Conservation (phyloP, 2,888 invertebrate species). For the Pyrrhia umbra region DNA sequence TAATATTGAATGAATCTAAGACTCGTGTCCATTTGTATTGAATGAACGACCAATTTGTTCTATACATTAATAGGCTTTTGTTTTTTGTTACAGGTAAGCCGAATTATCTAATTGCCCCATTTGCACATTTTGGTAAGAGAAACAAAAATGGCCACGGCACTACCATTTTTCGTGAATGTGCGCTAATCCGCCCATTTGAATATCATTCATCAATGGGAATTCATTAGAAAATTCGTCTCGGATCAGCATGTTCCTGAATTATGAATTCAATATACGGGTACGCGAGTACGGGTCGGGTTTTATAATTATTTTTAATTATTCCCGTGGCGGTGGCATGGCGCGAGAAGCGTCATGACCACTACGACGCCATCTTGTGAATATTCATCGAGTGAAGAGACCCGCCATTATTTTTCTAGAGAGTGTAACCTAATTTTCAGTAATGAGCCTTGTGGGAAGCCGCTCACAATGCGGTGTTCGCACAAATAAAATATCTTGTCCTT, state of each 20-base stretch:
- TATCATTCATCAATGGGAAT: conserved; percentile 49
- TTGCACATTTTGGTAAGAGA: conserved; percentile 35
- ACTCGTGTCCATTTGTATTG: conserved; percentile 30
- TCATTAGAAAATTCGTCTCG: conserved; percentile 47
- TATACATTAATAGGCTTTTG: conserved; percentile 38
- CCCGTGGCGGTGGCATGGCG: conserved; percentile 61
- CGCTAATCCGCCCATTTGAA: conserved; percentile 20
- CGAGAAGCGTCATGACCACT: conserved; percentile 54
- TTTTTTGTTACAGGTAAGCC: conserved; percentile 69
- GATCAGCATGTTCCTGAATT: conserved; percentile 63
- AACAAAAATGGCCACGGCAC: conserved; percentile 23
- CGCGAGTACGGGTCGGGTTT: conserved; percentile 65
- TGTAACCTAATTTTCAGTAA: conserved; percentile 83
- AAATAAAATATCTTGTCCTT: conserved; percentile 74
- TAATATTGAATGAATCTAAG: conserved; percentile 26
- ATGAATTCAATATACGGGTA: conserved; percentile 70
- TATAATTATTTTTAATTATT: conserved; percentile 84
- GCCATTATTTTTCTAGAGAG: conserved; percentile 81
- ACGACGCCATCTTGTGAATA: conserved; percentile 77
- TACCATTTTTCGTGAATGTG: background rate
- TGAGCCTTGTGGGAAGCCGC: conserved; percentile 76
- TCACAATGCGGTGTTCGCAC: conserved; percentile 69
- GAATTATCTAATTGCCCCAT: conserved; percentile 23
- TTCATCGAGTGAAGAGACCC: conserved; percentile 78
- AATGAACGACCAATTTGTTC: background rate